Evolutionary conservation across 1,140 invertebrate genomes (phyloP), one percentile per base, ranked within the genome.

Genomic region (Steinernema khuongi): DNA sequence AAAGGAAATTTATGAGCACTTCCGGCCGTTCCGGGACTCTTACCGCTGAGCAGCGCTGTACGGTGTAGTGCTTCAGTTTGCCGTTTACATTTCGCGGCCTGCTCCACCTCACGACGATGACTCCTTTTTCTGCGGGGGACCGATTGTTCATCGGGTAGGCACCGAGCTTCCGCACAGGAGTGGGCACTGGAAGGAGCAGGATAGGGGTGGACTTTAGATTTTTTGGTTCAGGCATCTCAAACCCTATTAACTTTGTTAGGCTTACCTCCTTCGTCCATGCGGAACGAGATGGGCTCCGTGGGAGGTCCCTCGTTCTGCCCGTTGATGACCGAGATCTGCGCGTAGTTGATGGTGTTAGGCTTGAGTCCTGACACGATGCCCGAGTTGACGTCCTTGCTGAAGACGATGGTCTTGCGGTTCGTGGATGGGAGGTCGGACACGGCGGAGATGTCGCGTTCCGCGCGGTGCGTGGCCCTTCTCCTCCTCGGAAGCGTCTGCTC

Each of bases 11-110:
- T 4, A 60, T 14, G 19, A 60, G 11, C 14, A 26, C 14, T 4
- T 7, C 26, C 11, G 22, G 4, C 22, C 14, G 2, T 22, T n/a
- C 22, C 50, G 26, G 2, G 71, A 70, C 36, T 76, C 70, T n/a
- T 72, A 60, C 33, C 69, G 75, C 18, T 69, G 71, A 74, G 70
- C 70, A 36, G 50, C 19, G 17, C 28, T 31, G 30, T 79, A 98
- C 92, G 84, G 91, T 91, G 86, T 97, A 98, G 7, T 94, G 94
- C 0, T 91, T 94, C 0, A 98, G 86, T 74, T 92, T 89, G 29
- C 96, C 96, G 87, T 99, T 99, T 19, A 93, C 91, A 82, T 94
- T 91, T 22, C 92, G 89, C 0, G 96, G 96, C 83, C 91, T 91
- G 82, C 93, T 91, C 96, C 96, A 99, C 30, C 76, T 72, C 17